A percentile compares a stretch with the other conserved stretches of the same genome.
These are phyloP conservation scores for Xanthorhoe spadicearia DNA, from an alignment of 2,888 invertebrate species.

Conservation along the genomic window DNA sequence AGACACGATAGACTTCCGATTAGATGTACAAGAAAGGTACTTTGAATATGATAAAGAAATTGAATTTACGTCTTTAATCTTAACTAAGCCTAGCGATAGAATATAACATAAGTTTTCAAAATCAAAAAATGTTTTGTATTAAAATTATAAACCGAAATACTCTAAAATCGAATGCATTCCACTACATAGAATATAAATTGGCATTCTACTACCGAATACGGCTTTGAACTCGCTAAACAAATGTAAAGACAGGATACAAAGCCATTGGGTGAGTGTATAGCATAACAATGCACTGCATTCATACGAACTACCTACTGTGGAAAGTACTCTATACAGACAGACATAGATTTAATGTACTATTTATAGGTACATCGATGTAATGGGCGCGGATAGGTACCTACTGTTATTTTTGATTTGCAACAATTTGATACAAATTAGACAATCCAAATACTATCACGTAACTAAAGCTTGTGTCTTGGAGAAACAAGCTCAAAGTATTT, in stretches of 20 bases:
- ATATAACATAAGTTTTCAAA: too few species aligned
- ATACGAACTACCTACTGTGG: not conserved
- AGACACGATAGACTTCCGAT: too few species aligned
- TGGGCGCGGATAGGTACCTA: not conserved
- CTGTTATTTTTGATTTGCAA: too few species aligned
- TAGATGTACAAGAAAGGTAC: too few species aligned
- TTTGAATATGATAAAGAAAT: too few species aligned
- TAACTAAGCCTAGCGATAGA: too few species aligned
- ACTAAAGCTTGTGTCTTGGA: too few species aligned
- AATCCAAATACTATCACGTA: too few species aligned
- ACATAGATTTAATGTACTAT: not conserved
- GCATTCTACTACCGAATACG: not conserved
- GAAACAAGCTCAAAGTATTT: too few species aligned
- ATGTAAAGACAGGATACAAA: slow-evolving; percentile 24
- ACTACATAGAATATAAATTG: not conserved
- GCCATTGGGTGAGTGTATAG: slow-evolving; percentile 13
- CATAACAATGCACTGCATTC: slow-evolving; percentile 30
- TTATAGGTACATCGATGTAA: not conserved
- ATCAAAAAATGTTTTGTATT: too few species aligned
- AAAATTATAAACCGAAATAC: not conserved
- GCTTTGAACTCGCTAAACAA: slow-evolving; percentile 9
- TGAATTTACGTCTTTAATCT: too few species aligned
- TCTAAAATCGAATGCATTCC: not conserved
- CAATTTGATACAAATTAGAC: too few species aligned
- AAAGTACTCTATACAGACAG: slow-evolving; percentile 3